A percentile compares a stretch with the other conserved stretches of the same genome.
phyloP scores from a whole-genome alignment of 1,140 invertebrate species.

The Cydia pomonella region DNA sequence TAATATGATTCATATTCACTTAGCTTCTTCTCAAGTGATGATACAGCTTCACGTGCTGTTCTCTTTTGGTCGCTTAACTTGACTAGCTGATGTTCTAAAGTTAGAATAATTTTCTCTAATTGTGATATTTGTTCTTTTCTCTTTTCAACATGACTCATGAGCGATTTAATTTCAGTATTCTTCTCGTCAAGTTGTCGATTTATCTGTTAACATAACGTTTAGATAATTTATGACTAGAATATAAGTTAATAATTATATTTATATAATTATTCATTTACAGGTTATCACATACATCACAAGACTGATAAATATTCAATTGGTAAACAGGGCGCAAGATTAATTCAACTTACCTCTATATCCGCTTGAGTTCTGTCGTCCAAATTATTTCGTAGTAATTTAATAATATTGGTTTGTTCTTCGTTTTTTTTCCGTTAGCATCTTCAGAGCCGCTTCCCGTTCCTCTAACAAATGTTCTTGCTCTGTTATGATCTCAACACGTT shows the following conservation, averaged over 20 bases:
- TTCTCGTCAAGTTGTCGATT: slow-evolving; percentile 58
- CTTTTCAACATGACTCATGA: slow-evolving; percentile 56
- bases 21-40: slow-evolving; percentile 54
- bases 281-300: too few relatives aligned
- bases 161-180: slow-evolving; percentile 57
- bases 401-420: slow-evolving; percentile 62
- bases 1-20: slow-evolving; percentile 48
- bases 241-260: too few relatives aligned
- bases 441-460: slow-evolving; percentile 55
- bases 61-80: slow-evolving; percentile 51
- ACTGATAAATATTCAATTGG: too few relatives aligned
- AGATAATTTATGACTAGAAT: neutral
- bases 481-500: slow-evolving; percentile 41
- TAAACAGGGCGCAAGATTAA: too few relatives aligned
- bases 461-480: slow-evolving; percentile 53
- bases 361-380: slow-evolving; percentile 52
- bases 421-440: slow-evolving; percentile 60
- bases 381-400: slow-evolving; percentile 57
- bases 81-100: slow-evolving; percentile 60
- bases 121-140: slow-evolving; percentile 65
- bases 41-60: slow-evolving; percentile 59
- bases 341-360: slow-evolving; percentile 50
- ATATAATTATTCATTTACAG: too few relatives aligned
- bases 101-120: slow-evolving; percentile 67
- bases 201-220: slow-evolving; percentile 46